A percentile compares a stretch with the other conserved stretches of the same genome.
Conservation (phyloP, 2,113 vertebrate species). For the Nothoprocta perdicaria region DNA sequence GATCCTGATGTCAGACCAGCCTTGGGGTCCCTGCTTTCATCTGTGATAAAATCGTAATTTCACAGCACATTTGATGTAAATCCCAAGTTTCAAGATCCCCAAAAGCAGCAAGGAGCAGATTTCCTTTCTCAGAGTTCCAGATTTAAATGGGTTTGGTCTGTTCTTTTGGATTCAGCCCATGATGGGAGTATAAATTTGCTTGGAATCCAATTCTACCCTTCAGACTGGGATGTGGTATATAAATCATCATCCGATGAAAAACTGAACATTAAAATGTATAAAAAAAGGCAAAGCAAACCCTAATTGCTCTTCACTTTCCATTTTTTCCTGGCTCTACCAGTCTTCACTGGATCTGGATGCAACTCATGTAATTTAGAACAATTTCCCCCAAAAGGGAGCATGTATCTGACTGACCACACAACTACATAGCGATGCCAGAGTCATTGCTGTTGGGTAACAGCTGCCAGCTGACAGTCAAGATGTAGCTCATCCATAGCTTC, state of each 20-base stretch:
- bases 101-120: background rate
- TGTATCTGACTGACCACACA: constrained; percentile 39
- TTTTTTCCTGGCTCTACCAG: background rate
- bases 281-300: constrained; percentile 11
- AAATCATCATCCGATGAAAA: constrained; percentile 1
- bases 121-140: background rate
- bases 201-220: background rate
- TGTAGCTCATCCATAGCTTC: background rate
- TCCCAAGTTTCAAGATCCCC: background rate
- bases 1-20: background rate
- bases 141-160: background rate
- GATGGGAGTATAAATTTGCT: background rate
- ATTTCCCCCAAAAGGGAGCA: constrained; percentile 9
- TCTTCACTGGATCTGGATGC: background rate
- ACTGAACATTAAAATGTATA: constrained; percentile 2
- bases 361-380: constrained; percentile 38
- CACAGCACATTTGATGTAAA: background rate
- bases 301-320: constrained; percentile 43
- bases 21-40: background rate
- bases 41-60: background rate
- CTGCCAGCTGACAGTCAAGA: constrained; percentile 29
- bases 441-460: background rate
- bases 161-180: background rate
- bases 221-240: background rate
- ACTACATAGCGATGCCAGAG: background rate